Conservation (phyloP, 2,113 vertebrate species). For the Isichthys henryi region DNA sequence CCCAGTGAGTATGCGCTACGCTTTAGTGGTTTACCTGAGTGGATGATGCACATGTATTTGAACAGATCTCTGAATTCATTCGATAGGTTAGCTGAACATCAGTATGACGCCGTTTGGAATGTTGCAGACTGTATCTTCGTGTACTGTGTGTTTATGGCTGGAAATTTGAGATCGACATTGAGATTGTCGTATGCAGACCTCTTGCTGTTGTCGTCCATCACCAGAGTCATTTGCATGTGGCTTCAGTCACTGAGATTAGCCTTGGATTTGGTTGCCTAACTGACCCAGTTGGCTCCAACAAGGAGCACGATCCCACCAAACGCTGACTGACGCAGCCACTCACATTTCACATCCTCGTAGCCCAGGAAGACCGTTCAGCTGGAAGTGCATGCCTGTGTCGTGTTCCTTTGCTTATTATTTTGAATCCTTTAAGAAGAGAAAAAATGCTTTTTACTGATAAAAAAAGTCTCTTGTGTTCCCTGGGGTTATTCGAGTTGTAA, state of each 20-base stretch:
- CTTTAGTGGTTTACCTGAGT: neutral
- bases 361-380: too few species aligned
- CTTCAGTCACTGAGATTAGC: neutral
- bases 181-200: neutral
- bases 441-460: neutral
- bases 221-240: neutral
- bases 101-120: neutral
- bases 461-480: neutral
- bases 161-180: neutral
- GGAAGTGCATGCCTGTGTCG: neutral
- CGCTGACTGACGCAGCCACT: neutral
- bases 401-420: neutral
- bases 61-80: neutral
- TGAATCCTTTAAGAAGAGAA: neutral
- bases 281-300: neutral
- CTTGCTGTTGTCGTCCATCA: neutral
- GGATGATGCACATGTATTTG: neutral
- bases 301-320: neutral
- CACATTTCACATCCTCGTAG: neutral
- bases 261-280: neutral
- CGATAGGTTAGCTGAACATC: neutral
- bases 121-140: neutral
- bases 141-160: neutral
- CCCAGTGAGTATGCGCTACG: too few species aligned
- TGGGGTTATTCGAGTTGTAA: neutral